Evolutionary conservation across 2,888 invertebrate species (phyloP), one percentile per base, ranked within the genome.

Genomic region (Andrena bucephala): DNA sequence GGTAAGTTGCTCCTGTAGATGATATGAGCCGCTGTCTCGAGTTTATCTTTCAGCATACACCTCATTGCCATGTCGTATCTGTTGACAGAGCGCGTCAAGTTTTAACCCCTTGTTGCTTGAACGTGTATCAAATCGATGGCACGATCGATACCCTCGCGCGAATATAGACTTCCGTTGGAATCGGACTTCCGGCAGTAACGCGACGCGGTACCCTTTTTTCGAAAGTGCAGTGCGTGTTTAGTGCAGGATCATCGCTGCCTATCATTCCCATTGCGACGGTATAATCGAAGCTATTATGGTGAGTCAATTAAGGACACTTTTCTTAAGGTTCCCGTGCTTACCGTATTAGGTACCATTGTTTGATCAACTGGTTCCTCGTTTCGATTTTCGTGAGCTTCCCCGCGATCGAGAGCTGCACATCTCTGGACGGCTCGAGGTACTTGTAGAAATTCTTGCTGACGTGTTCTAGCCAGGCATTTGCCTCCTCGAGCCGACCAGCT

Each of bases 341-440:
- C 80, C 80, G 74, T 75, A 75, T 73, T 0, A 90, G 66, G 52
- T 89, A 77, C 88, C 89, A 90, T 72, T 90, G 89, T 16, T 85
- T 70, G n/a, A 87, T 83, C 8, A 90, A 67, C 31, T 86, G 77
- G n/a, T 59, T 31, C 42, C 80, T 86, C 2, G 86, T 84, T 10
- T 90, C 80, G 2, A 62, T 59, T 2, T 88, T 77, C n/a, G 83
- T 80, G 2, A 89, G 60, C 31, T 82, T 88, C 36, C 88, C 88
- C 78, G 87, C 69, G 13, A 88, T 75, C 5, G 85, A 89, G 5
- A 83, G 85, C 2, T 82, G 20, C 3, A n/a, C 83, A 70, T 89
- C 82, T 5, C 10, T 54, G 2, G 83, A 72, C 0, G 87, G 88
- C n/a, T 88, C 83, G 1, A 85, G 29, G 2, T 89, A 66, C 31